A percentile compares a stretch with the other conserved stretches of the same genome.
phyloP scores from a whole-genome alignment of 2,113 vertebrate species.

The Dromiciops gliroides region DNA sequence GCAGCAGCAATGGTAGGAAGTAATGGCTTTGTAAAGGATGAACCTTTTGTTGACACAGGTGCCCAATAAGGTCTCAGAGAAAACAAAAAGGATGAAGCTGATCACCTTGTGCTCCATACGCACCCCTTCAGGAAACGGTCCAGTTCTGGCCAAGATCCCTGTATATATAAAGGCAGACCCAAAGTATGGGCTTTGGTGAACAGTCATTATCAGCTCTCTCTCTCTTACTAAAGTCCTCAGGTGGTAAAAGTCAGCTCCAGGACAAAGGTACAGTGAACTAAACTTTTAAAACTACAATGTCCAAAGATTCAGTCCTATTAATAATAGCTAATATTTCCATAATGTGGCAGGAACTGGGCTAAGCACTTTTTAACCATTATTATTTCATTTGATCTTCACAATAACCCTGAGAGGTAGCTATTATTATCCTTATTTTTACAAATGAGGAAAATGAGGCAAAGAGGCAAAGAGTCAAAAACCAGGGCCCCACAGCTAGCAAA shows the following conservation, averaged over 20 bases:
- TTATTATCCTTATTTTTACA: not conserved
- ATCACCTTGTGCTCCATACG: not conserved
- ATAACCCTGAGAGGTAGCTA: not conserved
- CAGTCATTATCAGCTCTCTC: not conserved
- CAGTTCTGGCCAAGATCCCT: not conserved
- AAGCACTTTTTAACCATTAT: not conserved
- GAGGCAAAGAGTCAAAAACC: not conserved
- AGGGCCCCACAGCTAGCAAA: not conserved
- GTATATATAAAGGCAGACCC: not conserved
- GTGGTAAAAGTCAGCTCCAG: not conserved
- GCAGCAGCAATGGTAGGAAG: not conserved
- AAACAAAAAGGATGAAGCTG: not conserved
- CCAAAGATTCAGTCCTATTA: not conserved
- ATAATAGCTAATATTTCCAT: not conserved
- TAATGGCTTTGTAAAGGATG: not conserved
- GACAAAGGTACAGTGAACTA: not conserved
- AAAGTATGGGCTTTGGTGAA: not conserved
- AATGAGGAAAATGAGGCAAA: not conserved
- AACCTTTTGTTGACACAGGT: not conserved
- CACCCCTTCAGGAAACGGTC: not conserved
- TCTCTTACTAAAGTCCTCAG: not conserved
- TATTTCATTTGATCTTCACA: not conserved
- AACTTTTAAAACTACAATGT: not conserved
- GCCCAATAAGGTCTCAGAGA: not conserved
- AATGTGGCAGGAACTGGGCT: not conserved